Percentiles rank a stretch among this genome's conserved stretches.
These are phyloP conservation scores for Melanostoma scalare DNA, from an alignment of 2,888 invertebrate species.

Conservation along the genomic window DNA sequence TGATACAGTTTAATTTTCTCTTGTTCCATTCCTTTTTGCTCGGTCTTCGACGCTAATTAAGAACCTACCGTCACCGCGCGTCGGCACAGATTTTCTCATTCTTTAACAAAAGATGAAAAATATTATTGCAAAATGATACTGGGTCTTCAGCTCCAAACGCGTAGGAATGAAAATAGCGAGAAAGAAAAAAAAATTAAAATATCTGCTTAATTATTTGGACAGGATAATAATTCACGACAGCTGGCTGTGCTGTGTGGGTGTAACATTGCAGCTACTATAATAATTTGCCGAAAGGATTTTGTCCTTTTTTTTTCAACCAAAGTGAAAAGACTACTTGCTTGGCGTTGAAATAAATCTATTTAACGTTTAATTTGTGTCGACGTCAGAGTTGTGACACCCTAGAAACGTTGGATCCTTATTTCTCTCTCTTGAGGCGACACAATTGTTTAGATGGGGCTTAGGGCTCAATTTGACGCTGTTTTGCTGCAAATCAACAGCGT, in stretches of 20 bases:
- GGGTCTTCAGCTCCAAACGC: constrained; percentile 13
- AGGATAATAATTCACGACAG: constrained; percentile 70
- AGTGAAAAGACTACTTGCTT: constrained; percentile 33
- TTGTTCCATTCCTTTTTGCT: background rate
- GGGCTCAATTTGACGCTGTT: constrained; percentile 28
- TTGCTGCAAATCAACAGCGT: constrained; percentile 54
- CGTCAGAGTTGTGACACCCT: constrained; percentile 45
- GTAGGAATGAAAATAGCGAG: constrained; percentile 3
- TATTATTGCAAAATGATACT: constrained; percentile 55
- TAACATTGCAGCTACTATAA: constrained; percentile 13
- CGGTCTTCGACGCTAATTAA: constrained; percentile 53
- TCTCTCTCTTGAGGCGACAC: constrained; percentile 7
- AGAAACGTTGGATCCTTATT: constrained; percentile 5
- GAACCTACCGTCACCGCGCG: constrained; percentile 32
- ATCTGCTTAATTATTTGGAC: constrained; percentile 67
- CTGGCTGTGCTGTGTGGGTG: constrained; percentile 47
- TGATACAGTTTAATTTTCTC: constrained; percentile 47
- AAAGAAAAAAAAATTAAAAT: constrained; percentile 14
- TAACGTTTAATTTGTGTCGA: constrained; percentile 60
- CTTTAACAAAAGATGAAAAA: constrained; percentile 45
- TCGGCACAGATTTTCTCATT: constrained; percentile 33
- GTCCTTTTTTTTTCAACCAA: constrained; percentile 14
- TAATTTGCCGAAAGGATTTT: constrained; percentile 45
- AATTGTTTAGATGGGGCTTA: background rate
- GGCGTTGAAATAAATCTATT: constrained; percentile 42